Conservation (phyloP, 2,113 vertebrate species). For the Phodopus roborovskii region DNA sequence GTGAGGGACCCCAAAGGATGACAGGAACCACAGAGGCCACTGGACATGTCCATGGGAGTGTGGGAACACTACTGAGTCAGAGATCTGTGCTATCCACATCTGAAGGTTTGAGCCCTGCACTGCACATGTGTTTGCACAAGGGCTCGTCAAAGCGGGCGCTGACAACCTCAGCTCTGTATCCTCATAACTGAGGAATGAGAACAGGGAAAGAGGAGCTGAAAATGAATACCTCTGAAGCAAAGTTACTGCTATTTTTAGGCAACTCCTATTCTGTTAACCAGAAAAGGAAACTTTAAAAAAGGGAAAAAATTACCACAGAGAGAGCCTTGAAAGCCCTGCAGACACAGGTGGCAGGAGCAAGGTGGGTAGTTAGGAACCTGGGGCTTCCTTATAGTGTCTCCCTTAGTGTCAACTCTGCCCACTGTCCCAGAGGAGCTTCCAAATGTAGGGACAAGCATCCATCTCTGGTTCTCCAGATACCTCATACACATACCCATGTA, state of each 20-base stretch:
- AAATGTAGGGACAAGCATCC: neutral
- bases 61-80: neutral
- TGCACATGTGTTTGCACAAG: neutral
- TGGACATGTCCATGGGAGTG: neutral
- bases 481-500: neutral
- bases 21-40: neutral
- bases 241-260: slow-evolving; percentile 74
- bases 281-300: slow-evolving; percentile 67
- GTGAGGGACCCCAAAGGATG: neutral
- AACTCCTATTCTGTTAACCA: slow-evolving; percentile 71
- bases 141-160: neutral
- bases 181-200: slow-evolving; percentile 31
- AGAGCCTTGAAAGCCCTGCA: neutral
- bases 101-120: neutral
- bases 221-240: slow-evolving; percentile 65
- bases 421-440: neutral
- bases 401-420: neutral
- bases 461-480: neutral
- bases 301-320: neutral
- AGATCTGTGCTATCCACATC: neutral
- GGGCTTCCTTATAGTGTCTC: neutral
- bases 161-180: slow-evolving; percentile 24
- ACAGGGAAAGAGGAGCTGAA: slow-evolving; percentile 38
- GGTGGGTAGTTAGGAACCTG: neutral
- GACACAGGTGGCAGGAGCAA: slow-evolving; percentile 46